These are phyloP conservation scores for Chascanopsetta lugubris DNA, from an alignment of 2,113 vertebrate species.

Conservation along the genomic window DNA sequence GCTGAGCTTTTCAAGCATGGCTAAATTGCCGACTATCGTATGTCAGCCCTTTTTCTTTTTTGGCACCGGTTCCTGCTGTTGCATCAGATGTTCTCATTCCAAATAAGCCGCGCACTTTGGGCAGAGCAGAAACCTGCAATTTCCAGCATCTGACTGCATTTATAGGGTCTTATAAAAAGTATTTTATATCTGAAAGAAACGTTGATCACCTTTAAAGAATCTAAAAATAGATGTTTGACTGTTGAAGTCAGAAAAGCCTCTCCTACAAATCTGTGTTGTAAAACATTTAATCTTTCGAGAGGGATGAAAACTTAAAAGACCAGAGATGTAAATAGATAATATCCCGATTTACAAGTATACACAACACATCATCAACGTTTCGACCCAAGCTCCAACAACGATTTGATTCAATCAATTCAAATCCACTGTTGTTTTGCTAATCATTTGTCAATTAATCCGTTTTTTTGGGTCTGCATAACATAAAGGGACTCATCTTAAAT, in stretches of 20 bases:
- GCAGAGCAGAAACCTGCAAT: neutral
- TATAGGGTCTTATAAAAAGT: neutral
- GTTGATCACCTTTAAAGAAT: neutral
- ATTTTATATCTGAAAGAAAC: neutral
- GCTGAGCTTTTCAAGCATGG: neutral
- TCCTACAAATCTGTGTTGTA: neutral
- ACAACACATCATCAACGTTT: too few species aligned
- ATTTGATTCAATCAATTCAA: too few species aligned
- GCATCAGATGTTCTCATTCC: neutral
- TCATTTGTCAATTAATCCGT: too few species aligned
- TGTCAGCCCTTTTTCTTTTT: neutral
- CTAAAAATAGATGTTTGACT: neutral
- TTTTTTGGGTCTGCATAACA: too few species aligned
- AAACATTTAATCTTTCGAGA: neutral
- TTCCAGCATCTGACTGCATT: neutral
- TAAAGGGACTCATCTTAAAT: too few species aligned
- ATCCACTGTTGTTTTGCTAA: too few species aligned
- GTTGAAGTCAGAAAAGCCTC: constrained; percentile 1
- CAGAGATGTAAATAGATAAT: neutral
- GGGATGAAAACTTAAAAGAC: neutral
- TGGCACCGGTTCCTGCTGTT: neutral
- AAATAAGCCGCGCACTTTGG: neutral
- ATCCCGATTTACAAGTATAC: neutral
- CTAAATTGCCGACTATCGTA: neutral
- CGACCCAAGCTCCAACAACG: too few species aligned